These are phyloP conservation scores for Drosophila lowei DNA, from an alignment of 1,140 invertebrate genomes.

Conservation along the genomic window DNA sequence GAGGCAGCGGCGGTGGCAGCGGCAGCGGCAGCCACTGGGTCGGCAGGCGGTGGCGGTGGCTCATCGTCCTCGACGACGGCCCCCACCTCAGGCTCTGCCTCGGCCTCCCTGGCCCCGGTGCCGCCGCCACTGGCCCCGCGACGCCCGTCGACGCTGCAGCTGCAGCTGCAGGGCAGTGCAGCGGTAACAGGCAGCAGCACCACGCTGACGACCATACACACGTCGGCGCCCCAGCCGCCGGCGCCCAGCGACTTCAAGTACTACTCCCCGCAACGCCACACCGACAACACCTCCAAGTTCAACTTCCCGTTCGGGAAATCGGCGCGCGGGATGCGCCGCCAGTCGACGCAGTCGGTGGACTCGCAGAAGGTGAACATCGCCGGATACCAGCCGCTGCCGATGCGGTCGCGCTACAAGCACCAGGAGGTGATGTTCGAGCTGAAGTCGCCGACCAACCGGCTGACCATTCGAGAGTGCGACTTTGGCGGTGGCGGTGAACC, in stretches of 20 bases:
- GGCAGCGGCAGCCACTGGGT: conserved; percentile 19
- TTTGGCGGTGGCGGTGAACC: conserved; percentile 83
- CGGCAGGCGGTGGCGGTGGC: conserved; percentile 25
- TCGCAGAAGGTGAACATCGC: conserved; percentile 78
- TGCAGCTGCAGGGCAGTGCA: conserved; percentile 68
- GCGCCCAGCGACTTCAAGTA: conserved; percentile 80
- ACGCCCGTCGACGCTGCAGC: conserved; percentile 72
- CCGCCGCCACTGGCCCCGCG: conserved; percentile 63
- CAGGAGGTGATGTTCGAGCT: conserved; percentile 82
- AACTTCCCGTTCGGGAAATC: conserved; percentile 79
- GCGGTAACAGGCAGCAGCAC: conserved; percentile 64
- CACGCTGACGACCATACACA: conserved; percentile 72
- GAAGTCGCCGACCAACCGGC: conserved; percentile 80
- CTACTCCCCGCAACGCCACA: conserved; percentile 78
- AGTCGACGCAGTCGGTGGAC: conserved; percentile 79
- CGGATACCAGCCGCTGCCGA: conserved; percentile 75
- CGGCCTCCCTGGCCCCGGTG: conserved; percentile 57
- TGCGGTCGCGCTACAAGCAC: conserved; percentile 75
- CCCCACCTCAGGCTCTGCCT: conserved; percentile 58
- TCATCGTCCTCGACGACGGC: conserved; percentile 64
- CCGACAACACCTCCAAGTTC: conserved; percentile 59
- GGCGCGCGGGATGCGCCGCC: conserved; percentile 74
- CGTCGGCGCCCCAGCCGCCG: conserved; percentile 66
- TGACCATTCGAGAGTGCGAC: conserved; percentile 82
- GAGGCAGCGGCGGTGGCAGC: conserved; percentile 27